Percentiles rank a stretch among this genome's conserved stretches.
Evolutionary conservation across 2,113 vertebrate species (phyloP).

Genomic region (Laticauda laticaudata): DNA sequence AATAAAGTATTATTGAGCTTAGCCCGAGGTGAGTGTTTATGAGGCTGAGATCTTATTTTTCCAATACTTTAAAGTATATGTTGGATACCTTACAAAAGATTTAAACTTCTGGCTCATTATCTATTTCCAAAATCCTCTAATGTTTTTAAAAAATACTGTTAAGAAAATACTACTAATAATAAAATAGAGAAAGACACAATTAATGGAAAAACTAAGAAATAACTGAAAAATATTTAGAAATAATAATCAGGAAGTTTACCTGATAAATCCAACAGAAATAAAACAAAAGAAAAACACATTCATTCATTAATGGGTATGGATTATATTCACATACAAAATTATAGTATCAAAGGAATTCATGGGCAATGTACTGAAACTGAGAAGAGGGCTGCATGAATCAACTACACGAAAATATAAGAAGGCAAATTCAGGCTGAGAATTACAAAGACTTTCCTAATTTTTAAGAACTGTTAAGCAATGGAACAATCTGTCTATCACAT

Average conservation of each 20-base stretch:
- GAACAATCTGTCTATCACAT: background rate
- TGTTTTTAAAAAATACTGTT: background rate
- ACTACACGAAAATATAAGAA: background rate
- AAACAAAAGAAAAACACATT: background rate
- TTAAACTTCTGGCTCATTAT: background rate
- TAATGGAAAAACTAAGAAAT: background rate
- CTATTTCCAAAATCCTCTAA: background rate
- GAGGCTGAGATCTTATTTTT: background rate
- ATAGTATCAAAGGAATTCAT: background rate
- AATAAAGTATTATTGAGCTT: background rate
- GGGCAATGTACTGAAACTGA: conserved; percentile 14
- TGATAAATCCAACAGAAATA: background rate
- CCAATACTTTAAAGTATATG: background rate
- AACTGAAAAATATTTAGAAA: background rate
- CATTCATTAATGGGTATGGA: background rate
- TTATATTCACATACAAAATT: background rate
- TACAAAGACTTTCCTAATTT: background rate
- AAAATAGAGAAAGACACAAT: background rate
- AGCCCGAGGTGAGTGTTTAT: background rate
- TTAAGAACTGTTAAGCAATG: background rate
- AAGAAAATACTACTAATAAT: background rate
- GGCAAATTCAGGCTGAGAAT: background rate
- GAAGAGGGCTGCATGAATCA: background rate
- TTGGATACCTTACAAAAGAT: background rate
- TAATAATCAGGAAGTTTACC: background rate